A percentile compares a stretch with the other conserved stretches of the same genome.
These are phyloP conservation scores for Aegotheles bennettii DNA, from an alignment of 2,113 vertebrate species.

Conservation along the genomic window DNA sequence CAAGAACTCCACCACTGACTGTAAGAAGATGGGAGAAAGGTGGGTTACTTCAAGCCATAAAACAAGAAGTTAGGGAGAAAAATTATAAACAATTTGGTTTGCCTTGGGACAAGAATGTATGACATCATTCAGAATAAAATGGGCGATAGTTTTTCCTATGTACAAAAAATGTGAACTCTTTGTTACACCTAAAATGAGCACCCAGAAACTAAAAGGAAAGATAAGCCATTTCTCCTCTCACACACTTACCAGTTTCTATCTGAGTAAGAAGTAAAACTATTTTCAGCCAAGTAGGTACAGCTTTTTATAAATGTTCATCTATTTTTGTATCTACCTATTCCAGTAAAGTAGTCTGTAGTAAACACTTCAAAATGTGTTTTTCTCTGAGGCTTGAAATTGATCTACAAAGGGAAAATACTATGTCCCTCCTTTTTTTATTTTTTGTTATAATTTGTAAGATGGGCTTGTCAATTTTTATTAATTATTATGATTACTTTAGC, in stretches of 20 bases:
- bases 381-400: not conserved
- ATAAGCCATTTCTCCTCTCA: not conserved
- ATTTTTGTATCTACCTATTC: slow-evolving; percentile 29
- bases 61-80: not conserved
- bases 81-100: not conserved
- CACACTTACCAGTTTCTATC: not conserved
- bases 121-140: not conserved
- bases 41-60: not conserved
- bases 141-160: not conserved
- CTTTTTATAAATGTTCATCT: slow-evolving; percentile 15
- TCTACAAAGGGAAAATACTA: not conserved
- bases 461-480: not conserved
- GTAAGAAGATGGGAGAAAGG: not conserved
- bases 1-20: not conserved
- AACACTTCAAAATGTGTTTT: not conserved
- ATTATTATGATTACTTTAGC: not conserved
- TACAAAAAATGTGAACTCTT: not conserved
- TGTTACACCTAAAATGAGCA: not conserved
- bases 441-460: not conserved
- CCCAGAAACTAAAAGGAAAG: not conserved
- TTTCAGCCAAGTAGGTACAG: slow-evolving; percentile 10
- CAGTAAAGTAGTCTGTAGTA: not conserved
- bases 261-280: slow-evolving; percentile 21
- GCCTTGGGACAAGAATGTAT: not conserved
- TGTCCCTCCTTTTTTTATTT: not conserved